Evolutionary conservation across 2,888 invertebrate species (phyloP), one percentile per base, ranked within the genome.

Genomic region (Drosophila antonietae): DNA sequence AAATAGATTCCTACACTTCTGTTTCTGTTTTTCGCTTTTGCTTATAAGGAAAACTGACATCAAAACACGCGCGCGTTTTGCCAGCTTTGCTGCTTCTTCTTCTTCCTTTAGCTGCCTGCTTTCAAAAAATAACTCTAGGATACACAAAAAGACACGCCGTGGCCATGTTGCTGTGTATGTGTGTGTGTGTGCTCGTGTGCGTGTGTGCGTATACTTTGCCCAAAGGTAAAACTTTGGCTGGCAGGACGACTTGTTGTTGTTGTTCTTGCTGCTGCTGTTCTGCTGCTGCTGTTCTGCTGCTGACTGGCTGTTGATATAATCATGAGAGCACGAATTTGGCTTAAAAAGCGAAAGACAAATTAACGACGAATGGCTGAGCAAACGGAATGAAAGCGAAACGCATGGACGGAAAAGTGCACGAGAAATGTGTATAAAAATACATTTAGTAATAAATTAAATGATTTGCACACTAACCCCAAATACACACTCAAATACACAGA

Each of bases 81-180:
- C 56, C 56, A 57, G 43, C 28, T 57, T 33, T 41, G 12, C 41
- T 66, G 15, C n/a, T 70, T 62, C 52, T 46, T 57, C 61, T 73
- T 65, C 81, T 58, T 59, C 59, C 57, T 44, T 44, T 46, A 43
- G 66, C 61, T 79, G 72, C 37, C 56, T 74, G 83, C 88, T 84
- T 84, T 88, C 89, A 81, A 87, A 89, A 89, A 89, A 84, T 78
- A 69, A 89, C 84, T 84, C 84, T 84, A 89, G 84, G 84, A 84
- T 84, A 84, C 84, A 84, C 89, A 84, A 84, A 84, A 84, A 89
- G 88, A 88, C 84, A 84, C 67, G 76, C 85, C 71, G 85, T 74
- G 85, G 75, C 76, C 85, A 65, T 76, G 74, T 65, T 58, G 57
- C 41, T 59, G 44, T 53, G 41, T 77, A 28, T 60, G 33, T 46